These are phyloP conservation scores for Prunella himalayana DNA, from an alignment of 2,113 vertebrate species.

Conservation along the genomic window DNA sequence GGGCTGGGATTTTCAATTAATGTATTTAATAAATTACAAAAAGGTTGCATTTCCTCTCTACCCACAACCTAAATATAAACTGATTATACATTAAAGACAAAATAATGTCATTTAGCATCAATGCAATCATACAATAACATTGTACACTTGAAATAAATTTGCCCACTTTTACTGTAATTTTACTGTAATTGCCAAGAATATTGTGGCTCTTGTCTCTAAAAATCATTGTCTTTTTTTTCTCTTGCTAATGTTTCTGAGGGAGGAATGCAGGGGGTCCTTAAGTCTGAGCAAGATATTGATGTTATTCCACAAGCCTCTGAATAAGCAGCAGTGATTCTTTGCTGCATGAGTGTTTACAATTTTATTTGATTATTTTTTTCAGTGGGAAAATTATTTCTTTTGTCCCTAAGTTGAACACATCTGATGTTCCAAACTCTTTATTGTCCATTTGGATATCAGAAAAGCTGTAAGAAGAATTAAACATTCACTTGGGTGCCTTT, in stretches of 20 bases:
- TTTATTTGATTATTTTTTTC: background rate
- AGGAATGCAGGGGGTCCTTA: background rate
- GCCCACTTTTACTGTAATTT: background rate
- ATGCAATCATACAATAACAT: background rate
- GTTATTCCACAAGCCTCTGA: background rate
- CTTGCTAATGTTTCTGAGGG: background rate
- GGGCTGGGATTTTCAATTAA: background rate
- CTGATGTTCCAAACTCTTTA: background rate
- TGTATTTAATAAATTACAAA: background rate
- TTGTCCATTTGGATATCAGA: background rate
- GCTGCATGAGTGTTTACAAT: background rate
- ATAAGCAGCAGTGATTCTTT: background rate
- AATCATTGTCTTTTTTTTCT: background rate
- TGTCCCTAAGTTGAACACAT: background rate
- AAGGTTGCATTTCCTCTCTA: background rate
- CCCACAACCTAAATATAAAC: background rate
- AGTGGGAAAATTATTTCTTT: background rate
- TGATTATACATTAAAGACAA: background rate
- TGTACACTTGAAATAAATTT: slow-evolving; percentile 15
- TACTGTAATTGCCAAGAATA: background rate
- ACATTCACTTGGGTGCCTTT: background rate
- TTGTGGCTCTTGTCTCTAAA: background rate
- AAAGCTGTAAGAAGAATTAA: background rate
- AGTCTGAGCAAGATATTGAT: background rate
- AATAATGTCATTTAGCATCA: background rate